Conservation (phyloP, 64 coral and sea anemone genomes). For the Catalaphyllia jardinei region DNA sequence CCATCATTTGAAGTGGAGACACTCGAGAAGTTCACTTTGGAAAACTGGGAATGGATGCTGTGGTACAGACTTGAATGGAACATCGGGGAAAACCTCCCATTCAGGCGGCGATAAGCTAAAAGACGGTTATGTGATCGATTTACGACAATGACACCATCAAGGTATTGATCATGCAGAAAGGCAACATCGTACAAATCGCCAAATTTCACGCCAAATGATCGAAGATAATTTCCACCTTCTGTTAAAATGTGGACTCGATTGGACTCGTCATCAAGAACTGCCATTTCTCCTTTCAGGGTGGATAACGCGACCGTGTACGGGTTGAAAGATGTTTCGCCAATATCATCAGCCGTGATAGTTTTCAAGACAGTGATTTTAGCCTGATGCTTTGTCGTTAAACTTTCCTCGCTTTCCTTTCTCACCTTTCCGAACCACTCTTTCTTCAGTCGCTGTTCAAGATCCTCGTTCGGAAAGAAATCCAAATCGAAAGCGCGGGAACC, state of each 20-base stretch:
- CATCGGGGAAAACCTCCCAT: not conserved
- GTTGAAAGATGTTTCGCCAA: conserved; percentile 32
- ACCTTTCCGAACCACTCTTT: conserved; percentile 10
- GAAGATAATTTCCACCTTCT: conserved; percentile 3
- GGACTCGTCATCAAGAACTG: conserved; percentile 22
- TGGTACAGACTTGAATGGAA: not conserved
- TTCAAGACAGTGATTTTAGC: not conserved
- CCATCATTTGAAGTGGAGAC: not conserved
- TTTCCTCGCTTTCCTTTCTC: not conserved
- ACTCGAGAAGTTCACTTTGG: conserved; percentile 11
- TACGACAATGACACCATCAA: conserved; percentile 15
- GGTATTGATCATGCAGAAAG: not conserved
- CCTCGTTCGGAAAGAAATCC: conserved; percentile 21
- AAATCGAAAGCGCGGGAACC: not conserved
- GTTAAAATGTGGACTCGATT: conserved; percentile 23
- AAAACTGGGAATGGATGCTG: not conserved
- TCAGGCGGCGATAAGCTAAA: not conserved
- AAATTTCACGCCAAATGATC: conserved; percentile 26
- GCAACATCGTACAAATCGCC: conserved; percentile 32
- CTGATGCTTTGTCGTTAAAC: not conserved
- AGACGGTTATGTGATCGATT: conserved; percentile 29
- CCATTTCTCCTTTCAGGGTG: not conserved
- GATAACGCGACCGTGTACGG: conserved; percentile 27
- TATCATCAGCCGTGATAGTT: conserved; percentile 3
- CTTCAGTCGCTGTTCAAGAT: conserved; percentile 9